Evolutionary conservation across 2,888 invertebrate species (phyloP).

Genomic region (Drosophila mettleri): DNA sequence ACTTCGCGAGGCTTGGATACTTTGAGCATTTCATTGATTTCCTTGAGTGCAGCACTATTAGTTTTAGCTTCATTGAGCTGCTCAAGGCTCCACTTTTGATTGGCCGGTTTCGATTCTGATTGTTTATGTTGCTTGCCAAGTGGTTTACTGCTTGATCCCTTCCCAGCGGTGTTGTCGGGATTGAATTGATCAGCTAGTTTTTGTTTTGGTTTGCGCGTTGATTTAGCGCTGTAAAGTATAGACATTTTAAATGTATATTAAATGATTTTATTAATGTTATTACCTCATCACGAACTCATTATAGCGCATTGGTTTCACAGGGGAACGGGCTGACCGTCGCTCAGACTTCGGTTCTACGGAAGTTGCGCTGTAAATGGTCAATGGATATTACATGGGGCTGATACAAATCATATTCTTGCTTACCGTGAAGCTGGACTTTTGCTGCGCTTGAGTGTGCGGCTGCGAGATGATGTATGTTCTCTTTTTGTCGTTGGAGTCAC

Average conservation of each 20-base stretch:
- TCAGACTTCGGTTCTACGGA: constrained; percentile 33
- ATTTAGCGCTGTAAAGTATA: neutral
- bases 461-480: neutral
- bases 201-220: constrained; percentile 7
- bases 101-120: neutral
- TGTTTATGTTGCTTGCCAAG: neutral
- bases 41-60: constrained; percentile 23
- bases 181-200: constrained; percentile 12
- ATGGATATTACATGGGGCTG: neutral
- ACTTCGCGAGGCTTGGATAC: constrained; percentile 52
- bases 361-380: constrained; percentile 12
- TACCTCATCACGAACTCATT: constrained; percentile 51
- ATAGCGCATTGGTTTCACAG: constrained; percentile 37
- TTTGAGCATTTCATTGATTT: constrained; percentile 40
- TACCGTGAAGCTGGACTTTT: constrained; percentile 34
- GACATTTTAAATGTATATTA: no score
- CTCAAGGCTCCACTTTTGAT: constrained; percentile 15
- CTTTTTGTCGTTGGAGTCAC: neutral
- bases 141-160: neutral
- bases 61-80: constrained; percentile 18
- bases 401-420: neutral
- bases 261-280: neutral
- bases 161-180: neutral
- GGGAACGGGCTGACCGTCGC: constrained; percentile 58
- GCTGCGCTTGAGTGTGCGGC: neutral